Percentiles rank a stretch among this genome's conserved stretches.
Conservation (phyloP, 2,888 invertebrate genomes). For the Drosophila paranaensis region DNA sequence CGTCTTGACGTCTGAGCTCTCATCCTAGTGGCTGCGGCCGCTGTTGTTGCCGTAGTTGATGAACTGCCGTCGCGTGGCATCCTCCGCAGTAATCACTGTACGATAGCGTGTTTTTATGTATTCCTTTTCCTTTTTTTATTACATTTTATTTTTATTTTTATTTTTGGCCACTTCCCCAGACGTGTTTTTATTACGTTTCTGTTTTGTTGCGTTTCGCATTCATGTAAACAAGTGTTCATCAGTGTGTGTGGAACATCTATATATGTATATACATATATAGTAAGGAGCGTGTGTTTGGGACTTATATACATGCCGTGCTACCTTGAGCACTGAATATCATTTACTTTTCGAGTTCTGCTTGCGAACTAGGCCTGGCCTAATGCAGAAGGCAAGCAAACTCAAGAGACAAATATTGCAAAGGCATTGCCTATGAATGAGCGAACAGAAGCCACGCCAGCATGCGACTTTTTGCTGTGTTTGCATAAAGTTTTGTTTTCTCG, state of each 20-base stretch:
- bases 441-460: slow-evolving; percentile 7
- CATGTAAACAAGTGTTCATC: slow-evolving; percentile 43
- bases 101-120: slow-evolving; percentile 52
- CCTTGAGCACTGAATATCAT: slow-evolving; percentile 52
- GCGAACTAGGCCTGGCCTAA: neutral
- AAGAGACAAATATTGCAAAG: slow-evolving; percentile 1
- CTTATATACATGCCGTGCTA: slow-evolving; percentile 43
- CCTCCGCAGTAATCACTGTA: slow-evolving; percentile 63
- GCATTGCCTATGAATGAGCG: slow-evolving; percentile 36
- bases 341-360: slow-evolving; percentile 41
- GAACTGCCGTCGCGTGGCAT: slow-evolving; percentile 50
- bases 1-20: slow-evolving; percentile 27
- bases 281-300: slow-evolving; percentile 27
- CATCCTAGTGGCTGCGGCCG: slow-evolving; percentile 20
- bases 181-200: slow-evolving; percentile 68
- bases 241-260: slow-evolving; percentile 1
- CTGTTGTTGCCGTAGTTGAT: slow-evolving; percentile 43
- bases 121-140: slow-evolving; percentile 3
- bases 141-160: slow-evolving; percentile 3
- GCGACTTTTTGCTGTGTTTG: slow-evolving; percentile 69
- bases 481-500: slow-evolving; percentile 50
- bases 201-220: slow-evolving; percentile 50
- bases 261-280: slow-evolving; percentile 10
- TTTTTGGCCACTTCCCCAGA: slow-evolving; percentile 30
- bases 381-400: neutral